A percentile compares a stretch with the other conserved stretches of the same genome.
phyloP scores from a whole-genome alignment of 2,113 vertebrate species.

The Elanoides forficatus region DNA sequence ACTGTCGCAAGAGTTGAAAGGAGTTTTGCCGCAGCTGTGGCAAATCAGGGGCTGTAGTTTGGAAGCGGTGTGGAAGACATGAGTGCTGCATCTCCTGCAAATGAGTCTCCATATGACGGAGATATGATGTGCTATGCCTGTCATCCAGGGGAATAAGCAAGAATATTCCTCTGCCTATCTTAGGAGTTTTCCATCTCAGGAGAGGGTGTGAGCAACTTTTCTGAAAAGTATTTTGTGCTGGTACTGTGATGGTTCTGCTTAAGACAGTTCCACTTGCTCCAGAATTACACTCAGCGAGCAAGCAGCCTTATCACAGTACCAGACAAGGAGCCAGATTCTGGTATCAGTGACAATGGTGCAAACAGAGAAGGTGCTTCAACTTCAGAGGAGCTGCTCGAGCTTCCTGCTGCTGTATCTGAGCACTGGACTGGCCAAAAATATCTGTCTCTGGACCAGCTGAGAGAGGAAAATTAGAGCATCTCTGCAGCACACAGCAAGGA shows the following conservation, averaged over 20 bases:
- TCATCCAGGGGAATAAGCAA: neutral
- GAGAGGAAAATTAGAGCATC: constrained; percentile 10
- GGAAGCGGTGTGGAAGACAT: neutral
- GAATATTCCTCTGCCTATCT: neutral
- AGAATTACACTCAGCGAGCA: neutral
- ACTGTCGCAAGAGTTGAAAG: neutral
- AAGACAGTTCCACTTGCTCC: neutral
- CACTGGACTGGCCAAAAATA: neutral
- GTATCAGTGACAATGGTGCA: neutral
- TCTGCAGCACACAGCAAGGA: neutral
- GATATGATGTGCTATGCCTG: neutral
- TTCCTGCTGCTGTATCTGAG: neutral
- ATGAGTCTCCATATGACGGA: neutral
- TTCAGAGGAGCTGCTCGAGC: neutral
- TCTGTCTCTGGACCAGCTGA: neutral
- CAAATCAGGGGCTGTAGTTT: neutral
- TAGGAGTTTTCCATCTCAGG: neutral
- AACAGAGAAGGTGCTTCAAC: neutral
- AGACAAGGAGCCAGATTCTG: neutral
- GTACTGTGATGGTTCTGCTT: neutral
- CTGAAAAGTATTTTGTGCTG: neutral
- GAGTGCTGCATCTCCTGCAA: neutral
- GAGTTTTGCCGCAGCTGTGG: neutral
- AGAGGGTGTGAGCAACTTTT: neutral
- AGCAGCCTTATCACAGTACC: neutral